Evolutionary conservation across 1,140 invertebrate species (phyloP).

Genomic region (Drosophila ogumai): DNA sequence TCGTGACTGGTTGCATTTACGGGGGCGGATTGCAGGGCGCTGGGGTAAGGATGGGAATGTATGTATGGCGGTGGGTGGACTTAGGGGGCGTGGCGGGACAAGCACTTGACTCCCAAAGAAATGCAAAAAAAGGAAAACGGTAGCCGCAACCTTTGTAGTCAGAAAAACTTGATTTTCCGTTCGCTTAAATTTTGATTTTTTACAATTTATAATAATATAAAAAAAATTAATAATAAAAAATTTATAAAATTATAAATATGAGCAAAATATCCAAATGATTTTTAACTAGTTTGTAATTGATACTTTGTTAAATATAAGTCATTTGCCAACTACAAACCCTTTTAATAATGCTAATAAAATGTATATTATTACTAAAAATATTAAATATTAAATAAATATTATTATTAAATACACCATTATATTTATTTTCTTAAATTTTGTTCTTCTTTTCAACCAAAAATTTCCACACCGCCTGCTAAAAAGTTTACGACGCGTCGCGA

Average conservation of each 20-base stretch:
- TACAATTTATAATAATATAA: neutral
- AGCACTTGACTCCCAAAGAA: conserved; percentile 38
- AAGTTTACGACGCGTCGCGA: conserved; percentile 75
- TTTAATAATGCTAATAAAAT: too few relatives aligned
- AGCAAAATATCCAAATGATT: neutral
- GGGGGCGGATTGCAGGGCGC: neutral
- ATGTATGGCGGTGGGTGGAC: conserved; percentile 7
- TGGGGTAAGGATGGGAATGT: neutral
- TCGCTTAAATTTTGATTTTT: neutral
- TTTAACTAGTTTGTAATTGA: too few relatives aligned
- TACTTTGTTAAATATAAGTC: too few relatives aligned
- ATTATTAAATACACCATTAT: neutral
- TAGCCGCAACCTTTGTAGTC: conserved; percentile 48
- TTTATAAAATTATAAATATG: neutral
- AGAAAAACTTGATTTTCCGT: conserved; percentile 1
- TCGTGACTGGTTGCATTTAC: conserved; percentile 55
- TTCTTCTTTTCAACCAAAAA: neutral
- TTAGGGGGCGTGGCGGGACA: conserved; percentile 35
- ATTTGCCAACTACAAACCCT: too few relatives aligned
- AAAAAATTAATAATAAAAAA: neutral
- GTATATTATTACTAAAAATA: too few relatives aligned
- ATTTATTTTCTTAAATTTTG: neutral
- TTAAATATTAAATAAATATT: too few relatives aligned
- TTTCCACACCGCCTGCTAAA: conserved; percentile 53
- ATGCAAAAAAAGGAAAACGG: conserved; percentile 15